Base-by-base conservation (phyloP, 30 jellyfish, hydroid and myxozoan genomes). In the Hydractinia echinata region DNA sequence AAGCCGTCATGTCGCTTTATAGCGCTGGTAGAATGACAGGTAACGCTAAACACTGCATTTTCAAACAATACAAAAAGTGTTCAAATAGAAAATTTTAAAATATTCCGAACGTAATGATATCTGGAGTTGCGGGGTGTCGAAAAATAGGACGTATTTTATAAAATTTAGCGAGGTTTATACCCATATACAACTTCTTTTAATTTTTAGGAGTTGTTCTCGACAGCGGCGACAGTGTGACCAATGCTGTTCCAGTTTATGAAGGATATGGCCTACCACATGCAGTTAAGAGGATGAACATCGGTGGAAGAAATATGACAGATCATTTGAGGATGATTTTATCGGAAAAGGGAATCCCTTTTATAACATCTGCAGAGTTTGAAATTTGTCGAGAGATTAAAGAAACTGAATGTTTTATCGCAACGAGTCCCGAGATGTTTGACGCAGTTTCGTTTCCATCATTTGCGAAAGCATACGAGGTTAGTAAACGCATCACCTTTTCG, bases 141-240 rank as follows among this genome's bases (percentile, higher is more conserved):
- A 11, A 18, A 18, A 11, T 13, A 0, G 69, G 16, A 18, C 3
- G n/a, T 30, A 30, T 30, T 30, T 30, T 30, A 30, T 30, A 30
- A 2, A 30, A 30, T 30, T 30, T 30, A 30, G 44, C 44, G 44
- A 30, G 44, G 44, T 30, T 30, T 30, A 30, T 30, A 30, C 44
- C 44, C 2, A 30, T 30, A 30, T 2, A 30, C 44, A 30, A 0
- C 44, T 0, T 67, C 15, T 19, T n/a, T 50, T 14, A 8, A 54
- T 61, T 68, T 44, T 10, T 80, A 83, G 98, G 98, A 14, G 67
- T 91, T 13, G 98, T 91, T 7, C 67, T 91, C 15, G 98, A 91
- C 85, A 76, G 88, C 53, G 98, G 98, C 7, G 98, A 91, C 73
- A 91, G 95, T 30, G 96, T 91, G 20, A 76, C 96, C 7, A 91